Conservation (phyloP, 2,888 invertebrate species). For the Orgyia antiqua region DNA sequence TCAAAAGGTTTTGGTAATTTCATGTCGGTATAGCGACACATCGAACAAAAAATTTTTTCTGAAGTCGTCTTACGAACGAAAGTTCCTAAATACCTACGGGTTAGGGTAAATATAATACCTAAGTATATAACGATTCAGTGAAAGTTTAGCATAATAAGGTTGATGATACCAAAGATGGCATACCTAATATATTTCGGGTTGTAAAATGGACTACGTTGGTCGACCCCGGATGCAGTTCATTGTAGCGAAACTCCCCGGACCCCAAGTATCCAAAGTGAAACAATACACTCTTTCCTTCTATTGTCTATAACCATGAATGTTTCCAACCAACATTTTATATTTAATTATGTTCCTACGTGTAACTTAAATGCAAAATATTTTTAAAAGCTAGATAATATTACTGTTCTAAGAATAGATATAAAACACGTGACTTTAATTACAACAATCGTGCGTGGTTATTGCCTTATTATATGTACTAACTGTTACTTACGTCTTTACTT, state of each 20-base stretch:
- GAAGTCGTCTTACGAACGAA: too few relatives aligned
- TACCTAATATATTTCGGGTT: constrained; percentile 35
- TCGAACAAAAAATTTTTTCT: too few relatives aligned
- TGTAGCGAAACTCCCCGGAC: constrained; percentile 75
- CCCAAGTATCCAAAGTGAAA: constrained; percentile 62
- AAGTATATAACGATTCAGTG: too few relatives aligned
- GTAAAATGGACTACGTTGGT: constrained; percentile 26
- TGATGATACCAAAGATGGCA: constrained; percentile 20
- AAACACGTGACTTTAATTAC: constrained; percentile 8
- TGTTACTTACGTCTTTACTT: too few relatives aligned
- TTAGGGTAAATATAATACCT: too few relatives aligned
- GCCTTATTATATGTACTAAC: constrained; percentile 4
- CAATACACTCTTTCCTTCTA: constrained; percentile 73
- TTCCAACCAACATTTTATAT: not conserved
- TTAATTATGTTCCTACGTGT: constrained; percentile 6
- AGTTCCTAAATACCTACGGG: too few relatives aligned
- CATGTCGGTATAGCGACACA: too few relatives aligned
- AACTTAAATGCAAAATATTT: constrained; percentile 20
- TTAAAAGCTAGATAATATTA: constrained; percentile 9
- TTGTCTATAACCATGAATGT: constrained; percentile 40
- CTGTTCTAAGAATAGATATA: constrained; percentile 12
- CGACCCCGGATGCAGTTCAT: constrained; percentile 71
- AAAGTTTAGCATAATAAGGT: constrained; percentile 6
- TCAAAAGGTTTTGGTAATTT: too few relatives aligned
- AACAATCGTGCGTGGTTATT: constrained; percentile 5